Conservation (phyloP, 2,888 invertebrate genomes). For the Cancer borealis region DNA sequence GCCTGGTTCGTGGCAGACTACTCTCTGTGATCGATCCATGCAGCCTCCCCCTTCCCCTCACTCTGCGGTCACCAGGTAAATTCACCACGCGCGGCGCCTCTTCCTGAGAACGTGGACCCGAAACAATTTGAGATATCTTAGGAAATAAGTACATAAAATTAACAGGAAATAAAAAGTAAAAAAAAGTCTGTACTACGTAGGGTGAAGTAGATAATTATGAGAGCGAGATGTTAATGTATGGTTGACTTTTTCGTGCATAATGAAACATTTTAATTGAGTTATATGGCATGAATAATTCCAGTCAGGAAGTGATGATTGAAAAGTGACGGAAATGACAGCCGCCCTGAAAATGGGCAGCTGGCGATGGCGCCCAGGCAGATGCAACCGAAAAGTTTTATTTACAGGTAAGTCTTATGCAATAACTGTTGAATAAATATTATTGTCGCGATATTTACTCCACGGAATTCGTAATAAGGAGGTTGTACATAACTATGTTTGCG, state of each 20-base stretch:
- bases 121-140: too few species aligned
- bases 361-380: background rate
- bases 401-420: background rate
- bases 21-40: background rate
- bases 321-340: background rate
- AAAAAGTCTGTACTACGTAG: background rate
- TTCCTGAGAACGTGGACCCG: too few species aligned
- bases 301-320: background rate
- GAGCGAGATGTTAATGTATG: background rate
- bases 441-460: background rate
- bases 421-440: background rate
- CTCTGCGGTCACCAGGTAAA: too few species aligned
- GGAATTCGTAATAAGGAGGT: background rate
- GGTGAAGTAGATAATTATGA: background rate
- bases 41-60: background rate
- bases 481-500: background rate
- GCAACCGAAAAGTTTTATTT: background rate
- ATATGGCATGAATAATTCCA: background rate
- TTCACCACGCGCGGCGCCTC: too few species aligned
- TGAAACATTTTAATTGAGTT: background rate
- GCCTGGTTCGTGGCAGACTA: constrained; percentile 5
- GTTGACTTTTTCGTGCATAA: background rate
- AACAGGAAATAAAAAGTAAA: background rate
- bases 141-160: background rate
- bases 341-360: background rate